Evolutionary conservation across 2,888 invertebrate species (phyloP).

Genomic region (Himalopsyche kuldschensis): DNA sequence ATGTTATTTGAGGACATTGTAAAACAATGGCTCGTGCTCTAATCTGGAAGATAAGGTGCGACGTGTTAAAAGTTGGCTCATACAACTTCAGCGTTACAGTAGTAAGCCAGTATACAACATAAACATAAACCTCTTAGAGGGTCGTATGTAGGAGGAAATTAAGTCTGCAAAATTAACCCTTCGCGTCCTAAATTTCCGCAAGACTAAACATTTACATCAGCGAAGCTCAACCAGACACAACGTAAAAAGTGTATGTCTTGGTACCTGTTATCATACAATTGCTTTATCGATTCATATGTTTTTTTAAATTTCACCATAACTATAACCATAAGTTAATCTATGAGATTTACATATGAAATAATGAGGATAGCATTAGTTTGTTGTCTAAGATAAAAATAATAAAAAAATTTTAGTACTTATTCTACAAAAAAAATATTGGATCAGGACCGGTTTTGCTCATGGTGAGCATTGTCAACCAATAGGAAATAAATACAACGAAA

Average conservation of each 20-base stretch:
- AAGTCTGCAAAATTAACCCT: conserved; percentile 23
- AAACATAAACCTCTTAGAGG: conserved; percentile 24
- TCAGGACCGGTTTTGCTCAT: too few species aligned
- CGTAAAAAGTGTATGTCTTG: neutral
- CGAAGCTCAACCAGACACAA: neutral
- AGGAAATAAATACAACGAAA: too few species aligned
- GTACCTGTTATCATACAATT: neutral
- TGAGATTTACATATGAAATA: too few species aligned
- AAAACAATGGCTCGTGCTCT: too few species aligned
- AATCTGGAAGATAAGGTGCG: neutral
- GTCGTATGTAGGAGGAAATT: conserved; percentile 21
- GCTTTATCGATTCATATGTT: neutral
- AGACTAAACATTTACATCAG: neutral
- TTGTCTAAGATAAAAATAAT: too few species aligned
- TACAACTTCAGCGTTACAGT: neutral
- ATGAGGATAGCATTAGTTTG: too few species aligned
- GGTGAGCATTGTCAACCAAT: too few species aligned
- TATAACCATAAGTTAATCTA: too few species aligned
- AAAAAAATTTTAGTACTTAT: too few species aligned
- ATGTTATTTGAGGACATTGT: too few species aligned
- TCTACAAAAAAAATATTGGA: too few species aligned
- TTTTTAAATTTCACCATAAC: too few species aligned
- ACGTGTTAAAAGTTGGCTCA: neutral
- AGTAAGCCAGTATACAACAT: conserved; percentile 2
- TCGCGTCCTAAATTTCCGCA: neutral